Conservation (phyloP, 2,888 invertebrate genomes). For the Ophion costatus region DNA sequence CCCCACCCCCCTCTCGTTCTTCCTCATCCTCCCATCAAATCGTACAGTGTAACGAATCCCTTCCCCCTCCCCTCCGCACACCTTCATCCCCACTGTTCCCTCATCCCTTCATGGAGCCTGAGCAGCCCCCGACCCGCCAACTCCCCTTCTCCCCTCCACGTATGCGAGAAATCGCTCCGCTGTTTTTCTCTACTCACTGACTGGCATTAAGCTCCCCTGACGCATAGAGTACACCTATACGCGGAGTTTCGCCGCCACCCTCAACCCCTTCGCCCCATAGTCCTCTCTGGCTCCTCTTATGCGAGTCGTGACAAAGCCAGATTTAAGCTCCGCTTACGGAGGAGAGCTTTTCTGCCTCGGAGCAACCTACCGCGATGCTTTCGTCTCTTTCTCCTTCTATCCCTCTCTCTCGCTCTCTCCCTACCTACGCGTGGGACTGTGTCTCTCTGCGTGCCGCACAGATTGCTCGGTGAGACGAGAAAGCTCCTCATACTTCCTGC, state of each 20-base stretch:
- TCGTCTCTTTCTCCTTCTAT: slow-evolving; percentile 6
- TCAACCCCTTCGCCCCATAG: neutral
- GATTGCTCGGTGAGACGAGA: slow-evolving; percentile 40
- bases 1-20: neutral
- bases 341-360: slow-evolving; percentile 72
- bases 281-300: slow-evolving; percentile 50
- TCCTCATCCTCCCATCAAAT: slow-evolving; percentile 9
- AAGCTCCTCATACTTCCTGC: slow-evolving; percentile 4
- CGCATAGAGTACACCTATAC: slow-evolving; percentile 10
- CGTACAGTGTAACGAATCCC: slow-evolving; percentile 28
- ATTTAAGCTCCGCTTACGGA: slow-evolving; percentile 78
- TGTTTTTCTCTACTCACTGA: neutral
- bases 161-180: slow-evolving; percentile 28
- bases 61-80: neutral
- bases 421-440: no score
- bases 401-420: no score
- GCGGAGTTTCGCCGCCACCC: slow-evolving; percentile 46
- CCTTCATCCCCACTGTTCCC: slow-evolving; percentile 22
- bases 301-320: slow-evolving; percentile 76
- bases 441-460: slow-evolving; percentile 46
- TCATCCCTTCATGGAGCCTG: slow-evolving; percentile 22
- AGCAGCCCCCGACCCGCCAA: slow-evolving; percentile 18
- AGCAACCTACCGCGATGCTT: slow-evolving; percentile 44
- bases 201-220: neutral
- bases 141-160: slow-evolving; percentile 40